Evolutionary conservation across 2,797 vertebrate genomes (phyloP).

Genomic region (Mormyrops boulengeri): DNA sequence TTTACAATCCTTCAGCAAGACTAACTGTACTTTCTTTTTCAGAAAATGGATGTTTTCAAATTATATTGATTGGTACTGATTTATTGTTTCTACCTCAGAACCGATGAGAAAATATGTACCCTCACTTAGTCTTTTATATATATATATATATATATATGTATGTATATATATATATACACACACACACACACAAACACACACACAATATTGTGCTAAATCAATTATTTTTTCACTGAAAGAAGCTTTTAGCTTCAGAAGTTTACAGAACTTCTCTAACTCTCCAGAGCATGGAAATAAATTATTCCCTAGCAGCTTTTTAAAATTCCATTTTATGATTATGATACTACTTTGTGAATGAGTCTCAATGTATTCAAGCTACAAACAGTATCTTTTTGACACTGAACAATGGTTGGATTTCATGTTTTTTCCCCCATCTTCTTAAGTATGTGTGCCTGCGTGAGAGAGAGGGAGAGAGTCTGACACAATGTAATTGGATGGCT

Average conservation of each 20-base stretch:
- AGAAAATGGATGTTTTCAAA: background rate
- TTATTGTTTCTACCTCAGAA: background rate
- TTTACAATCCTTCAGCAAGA: background rate
- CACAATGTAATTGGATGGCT: conserved; percentile 1
- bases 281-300: background rate
- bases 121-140: background rate
- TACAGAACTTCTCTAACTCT: background rate
- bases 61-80: background rate
- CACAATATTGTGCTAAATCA: background rate
- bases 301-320: background rate
- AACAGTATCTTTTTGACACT: background rate
- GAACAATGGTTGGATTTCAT: background rate
- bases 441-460: background rate
- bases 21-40: background rate
- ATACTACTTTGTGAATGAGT: background rate
- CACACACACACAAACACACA: no score
- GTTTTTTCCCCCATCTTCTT: background rate
- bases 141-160: background rate
- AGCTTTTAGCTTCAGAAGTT: background rate
- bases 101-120: background rate
- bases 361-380: background rate
- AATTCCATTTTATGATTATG: background rate
- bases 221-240: background rate
- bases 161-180: no score
- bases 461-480: background rate